Base-by-base conservation (phyloP, 1,140 invertebrate species). In the Ostrea edulis region DNA sequence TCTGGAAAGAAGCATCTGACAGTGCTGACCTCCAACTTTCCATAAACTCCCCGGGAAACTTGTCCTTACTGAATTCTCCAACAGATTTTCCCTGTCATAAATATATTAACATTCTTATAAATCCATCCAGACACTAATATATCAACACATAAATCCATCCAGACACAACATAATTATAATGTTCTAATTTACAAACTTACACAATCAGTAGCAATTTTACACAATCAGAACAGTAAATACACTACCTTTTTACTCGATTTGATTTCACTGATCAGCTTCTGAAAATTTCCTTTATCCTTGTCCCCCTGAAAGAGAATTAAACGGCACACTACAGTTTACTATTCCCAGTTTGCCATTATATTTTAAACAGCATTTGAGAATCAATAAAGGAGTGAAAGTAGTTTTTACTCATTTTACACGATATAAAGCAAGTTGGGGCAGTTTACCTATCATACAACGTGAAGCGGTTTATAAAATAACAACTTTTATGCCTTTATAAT, bases 51-150 rank as follows among this genome's bases (percentile, higher is more conserved):
- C 98, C 98, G 20, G 97, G 97, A 94, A 98, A 99, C 90, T 98
- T 98, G 94, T 99, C 99, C 95, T 99, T 99, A 0, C 96, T 95
- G 95, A 99, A 99, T 17, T 98, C 96, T n/a, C 99, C 99, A 68
- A 99, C 94, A 8, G 96, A 97, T 96, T 98, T 98, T 12, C 98
- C 98, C 89, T 95, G 58, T 52, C 14, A 53, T 7, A 82, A 51
- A 44, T 20, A 81, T 25, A 83, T 20, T 44, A 83, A 4, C n/a
- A 54, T n/a, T n/a, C n/a, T n/a, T 17, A 53, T 53, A 53, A 81
- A n/a, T 17, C 12, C 20, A 62, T 17, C 7, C n/a, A 14, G n/a
- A 77, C 11, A 68, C 29, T n/a, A n/a, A n/a, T n/a, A 52, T n/a
- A 83, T 20, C 82, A 83, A 4, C n/a, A 54, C 8, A 53, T 53